phyloP scores from a whole-genome alignment of 2,888 invertebrate genomes.

The Cryptus viduatorius region DNA sequence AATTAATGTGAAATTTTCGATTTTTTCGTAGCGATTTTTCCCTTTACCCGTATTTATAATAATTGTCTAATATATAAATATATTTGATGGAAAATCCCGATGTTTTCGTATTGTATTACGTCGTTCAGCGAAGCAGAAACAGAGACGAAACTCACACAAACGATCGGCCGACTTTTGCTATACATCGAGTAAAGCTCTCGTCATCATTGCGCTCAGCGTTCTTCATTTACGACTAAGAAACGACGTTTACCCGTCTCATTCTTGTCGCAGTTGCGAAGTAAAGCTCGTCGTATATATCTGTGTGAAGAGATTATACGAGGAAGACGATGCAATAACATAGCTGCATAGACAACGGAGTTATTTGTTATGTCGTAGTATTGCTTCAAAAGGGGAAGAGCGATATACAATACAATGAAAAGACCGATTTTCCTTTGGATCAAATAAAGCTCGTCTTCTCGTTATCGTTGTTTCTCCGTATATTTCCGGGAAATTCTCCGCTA shows the following conservation, averaged over 20 bases:
- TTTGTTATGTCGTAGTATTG: background rate
- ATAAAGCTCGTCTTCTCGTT: constrained; percentile 47
- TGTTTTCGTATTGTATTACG: background rate
- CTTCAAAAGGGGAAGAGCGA: background rate
- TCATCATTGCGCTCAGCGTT: too few species aligned
- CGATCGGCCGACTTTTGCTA: background rate
- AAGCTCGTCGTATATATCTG: background rate
- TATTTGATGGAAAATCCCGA: too few species aligned
- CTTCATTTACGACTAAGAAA: background rate
- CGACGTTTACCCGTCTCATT: constrained; percentile 9
- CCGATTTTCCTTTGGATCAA: constrained; percentile 37
- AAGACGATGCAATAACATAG: background rate
- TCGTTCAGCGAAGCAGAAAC: background rate
- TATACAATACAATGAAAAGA: background rate
- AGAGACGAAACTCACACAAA: background rate
- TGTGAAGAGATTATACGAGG: background rate
- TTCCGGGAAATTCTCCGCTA: constrained; percentile 12
- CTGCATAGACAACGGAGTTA: background rate
- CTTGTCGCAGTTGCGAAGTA: background rate
- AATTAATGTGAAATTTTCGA: too few species aligned
- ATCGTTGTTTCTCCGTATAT: constrained; percentile 31
- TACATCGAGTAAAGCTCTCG: constrained; percentile 12
- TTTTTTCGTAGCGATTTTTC: too few species aligned
- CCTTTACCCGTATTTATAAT: too few species aligned
- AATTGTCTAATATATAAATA: too few species aligned